These are phyloP conservation scores for Kradibia gibbosae DNA, from an alignment of 1,140 invertebrate species.

Conservation along the genomic window DNA sequence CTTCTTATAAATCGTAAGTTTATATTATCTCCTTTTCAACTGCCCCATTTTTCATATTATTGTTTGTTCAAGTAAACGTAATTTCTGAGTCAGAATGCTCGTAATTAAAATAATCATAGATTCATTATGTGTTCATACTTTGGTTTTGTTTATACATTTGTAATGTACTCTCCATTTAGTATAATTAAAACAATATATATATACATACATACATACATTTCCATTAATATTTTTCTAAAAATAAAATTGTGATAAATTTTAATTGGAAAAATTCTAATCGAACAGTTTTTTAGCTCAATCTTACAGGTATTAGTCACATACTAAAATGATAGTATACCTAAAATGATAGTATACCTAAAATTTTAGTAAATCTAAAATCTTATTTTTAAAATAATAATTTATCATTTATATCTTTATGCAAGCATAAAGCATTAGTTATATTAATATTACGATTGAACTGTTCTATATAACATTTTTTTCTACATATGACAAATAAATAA, in stretches of 20 bases:
- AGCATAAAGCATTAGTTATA: too few species aligned
- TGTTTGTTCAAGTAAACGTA: constrained; percentile 21
- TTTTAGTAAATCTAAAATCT: too few species aligned
- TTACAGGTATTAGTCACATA: constrained; percentile 2
- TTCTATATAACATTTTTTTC: too few species aligned
- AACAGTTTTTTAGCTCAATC: not conserved
- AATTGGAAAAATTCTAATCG: constrained; percentile 44
- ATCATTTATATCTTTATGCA: too few species aligned
- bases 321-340: too few species aligned
- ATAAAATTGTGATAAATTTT: too few species aligned
- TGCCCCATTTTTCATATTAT: constrained; percentile 27
- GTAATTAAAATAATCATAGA: constrained; percentile 44
- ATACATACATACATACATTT: not conserved
- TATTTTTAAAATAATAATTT: too few species aligned
- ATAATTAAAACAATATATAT: constrained; percentile 6
- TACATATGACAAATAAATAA: too few species aligned
- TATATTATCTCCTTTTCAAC: constrained; percentile 15
- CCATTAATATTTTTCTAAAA: too few species aligned
- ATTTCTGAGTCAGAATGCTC: constrained; percentile 6
- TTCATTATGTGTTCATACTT: not conserved
- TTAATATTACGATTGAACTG: too few species aligned
- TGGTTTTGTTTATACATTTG: not conserved
- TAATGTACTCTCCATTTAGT: constrained; percentile 2
- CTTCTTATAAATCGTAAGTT: constrained; percentile 29
- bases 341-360: too few species aligned